Percentiles rank a stretch among this genome's conserved stretches.
Evolutionary conservation across 2,113 vertebrate species (phyloP).

Genomic region (Bubo scandiacus): DNA sequence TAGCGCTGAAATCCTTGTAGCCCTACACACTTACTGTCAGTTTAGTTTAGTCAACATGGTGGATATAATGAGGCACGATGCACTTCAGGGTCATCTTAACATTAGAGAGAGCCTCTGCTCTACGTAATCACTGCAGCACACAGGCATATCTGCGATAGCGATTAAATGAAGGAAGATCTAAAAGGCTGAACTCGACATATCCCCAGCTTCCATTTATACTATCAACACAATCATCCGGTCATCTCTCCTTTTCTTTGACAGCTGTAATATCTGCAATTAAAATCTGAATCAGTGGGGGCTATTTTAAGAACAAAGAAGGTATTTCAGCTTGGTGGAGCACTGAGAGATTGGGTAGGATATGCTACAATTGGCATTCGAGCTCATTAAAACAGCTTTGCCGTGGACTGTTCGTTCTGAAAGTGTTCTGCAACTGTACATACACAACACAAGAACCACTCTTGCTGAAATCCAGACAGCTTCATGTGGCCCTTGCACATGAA

Average conservation of each 20-base stretch:
- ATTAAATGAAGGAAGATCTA: background rate
- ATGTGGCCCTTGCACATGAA: background rate
- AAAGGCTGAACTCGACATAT: background rate
- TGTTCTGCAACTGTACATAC: background rate
- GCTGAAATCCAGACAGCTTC: conserved; percentile 14
- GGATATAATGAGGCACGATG: conserved; percentile 14
- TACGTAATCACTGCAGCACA: background rate
- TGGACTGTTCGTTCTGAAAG: background rate
- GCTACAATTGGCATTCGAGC: background rate
- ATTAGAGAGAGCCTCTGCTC: background rate
- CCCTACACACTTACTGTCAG: background rate
- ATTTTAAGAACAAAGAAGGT: conserved; percentile 64
- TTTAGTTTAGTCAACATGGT: background rate
- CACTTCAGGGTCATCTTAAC: background rate
- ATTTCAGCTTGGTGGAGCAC: background rate
- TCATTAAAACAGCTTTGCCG: conserved; percentile 4
- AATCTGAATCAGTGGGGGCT: conserved; percentile 29
- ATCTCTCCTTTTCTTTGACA: conserved; percentile 35
- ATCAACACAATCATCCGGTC: conserved; percentile 27
- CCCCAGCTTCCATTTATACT: background rate
- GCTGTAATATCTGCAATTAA: conserved; percentile 66
- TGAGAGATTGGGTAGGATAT: conserved; percentile 2
- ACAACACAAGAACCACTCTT: background rate
- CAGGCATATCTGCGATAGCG: background rate
- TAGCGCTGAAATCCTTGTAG: background rate